Evolutionary conservation across 2,797 vertebrate genomes (phyloP).

Genomic region (Eulemur coronatus): DNA sequence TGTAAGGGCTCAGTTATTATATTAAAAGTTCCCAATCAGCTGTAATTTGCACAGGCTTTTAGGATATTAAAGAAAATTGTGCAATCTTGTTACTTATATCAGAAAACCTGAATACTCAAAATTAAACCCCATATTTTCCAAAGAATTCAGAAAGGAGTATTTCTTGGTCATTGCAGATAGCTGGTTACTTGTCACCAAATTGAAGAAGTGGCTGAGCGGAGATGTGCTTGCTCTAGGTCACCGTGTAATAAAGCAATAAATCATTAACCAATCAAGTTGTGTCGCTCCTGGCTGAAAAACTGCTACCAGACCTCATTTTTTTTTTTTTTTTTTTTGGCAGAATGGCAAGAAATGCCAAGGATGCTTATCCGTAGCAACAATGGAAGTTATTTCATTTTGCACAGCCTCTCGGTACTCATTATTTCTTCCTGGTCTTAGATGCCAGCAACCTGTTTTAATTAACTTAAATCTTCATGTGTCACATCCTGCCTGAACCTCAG

Average conservation of each 20-base stretch:
- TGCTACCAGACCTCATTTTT: background rate
- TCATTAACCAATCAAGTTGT: constrained; percentile 39
- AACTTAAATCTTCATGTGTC: background rate
- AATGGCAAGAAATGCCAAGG: background rate
- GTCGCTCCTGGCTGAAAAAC: constrained; percentile 14
- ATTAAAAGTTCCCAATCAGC: background rate
- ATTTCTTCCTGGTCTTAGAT: background rate
- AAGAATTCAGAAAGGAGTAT: background rate
- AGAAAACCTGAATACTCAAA: background rate
- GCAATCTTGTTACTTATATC: background rate
- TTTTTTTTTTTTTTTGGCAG: no score
- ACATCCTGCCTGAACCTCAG: background rate
- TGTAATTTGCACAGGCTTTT: background rate
- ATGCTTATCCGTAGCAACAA: background rate
- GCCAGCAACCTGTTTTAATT: constrained; percentile 34
- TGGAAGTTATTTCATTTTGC: background rate
- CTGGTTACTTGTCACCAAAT: constrained; percentile 17
- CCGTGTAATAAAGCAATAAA: constrained; percentile 30
- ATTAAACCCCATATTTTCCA: background rate
- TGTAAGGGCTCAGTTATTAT: background rate
- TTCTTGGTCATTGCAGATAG: background rate
- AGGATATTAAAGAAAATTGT: background rate
- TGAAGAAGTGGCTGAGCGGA: constrained; percentile 26
- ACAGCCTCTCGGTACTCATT: background rate
- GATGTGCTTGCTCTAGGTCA: background rate